These are phyloP conservation scores for Sesamia nonagrioides DNA, from an alignment of 1,140 invertebrate genomes.

Conservation along the genomic window DNA sequence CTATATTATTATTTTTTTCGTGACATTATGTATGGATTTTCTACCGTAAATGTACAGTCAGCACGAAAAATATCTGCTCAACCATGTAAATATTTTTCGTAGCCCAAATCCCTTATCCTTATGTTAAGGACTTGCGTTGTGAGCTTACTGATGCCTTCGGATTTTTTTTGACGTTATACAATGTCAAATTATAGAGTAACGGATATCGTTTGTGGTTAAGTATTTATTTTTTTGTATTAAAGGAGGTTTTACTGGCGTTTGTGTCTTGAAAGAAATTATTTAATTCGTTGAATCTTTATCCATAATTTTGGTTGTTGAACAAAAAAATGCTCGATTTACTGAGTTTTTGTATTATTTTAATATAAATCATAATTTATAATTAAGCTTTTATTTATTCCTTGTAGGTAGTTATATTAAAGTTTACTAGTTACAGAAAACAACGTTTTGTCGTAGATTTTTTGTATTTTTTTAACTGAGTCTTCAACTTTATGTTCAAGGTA, in stretches of 20 bases:
- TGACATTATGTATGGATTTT: not conserved
- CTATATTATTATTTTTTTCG: too few species aligned
- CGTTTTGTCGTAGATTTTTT: too few species aligned
- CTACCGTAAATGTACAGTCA: conserved; percentile 41
- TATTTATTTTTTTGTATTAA: conserved; percentile 30
- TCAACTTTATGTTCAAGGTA: too few species aligned
- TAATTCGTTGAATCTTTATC: not conserved
- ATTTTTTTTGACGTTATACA: conserved; percentile 45
- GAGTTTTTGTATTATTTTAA: too few species aligned
- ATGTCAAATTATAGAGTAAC: conserved; percentile 50
- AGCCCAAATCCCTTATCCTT: conserved; percentile 35
- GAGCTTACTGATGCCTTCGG: conserved; percentile 53
- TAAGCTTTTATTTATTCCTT: too few species aligned
- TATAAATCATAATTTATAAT: too few species aligned
- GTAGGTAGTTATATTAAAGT: too few species aligned
- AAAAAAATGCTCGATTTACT: not conserved
- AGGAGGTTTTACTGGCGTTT: conserved; percentile 22
- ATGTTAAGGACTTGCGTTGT: conserved; percentile 53
- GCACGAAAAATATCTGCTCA: conserved; percentile 5
- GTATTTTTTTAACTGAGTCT: too few species aligned
- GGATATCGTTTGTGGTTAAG: conserved; percentile 21
- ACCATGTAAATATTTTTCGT: not conserved
- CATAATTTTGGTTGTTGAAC: too few species aligned
- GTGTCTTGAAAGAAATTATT: not conserved
- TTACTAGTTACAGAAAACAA: too few species aligned